Conservation (phyloP, 2,888 invertebrate species). For the Tenthredo scrophulariae region DNA sequence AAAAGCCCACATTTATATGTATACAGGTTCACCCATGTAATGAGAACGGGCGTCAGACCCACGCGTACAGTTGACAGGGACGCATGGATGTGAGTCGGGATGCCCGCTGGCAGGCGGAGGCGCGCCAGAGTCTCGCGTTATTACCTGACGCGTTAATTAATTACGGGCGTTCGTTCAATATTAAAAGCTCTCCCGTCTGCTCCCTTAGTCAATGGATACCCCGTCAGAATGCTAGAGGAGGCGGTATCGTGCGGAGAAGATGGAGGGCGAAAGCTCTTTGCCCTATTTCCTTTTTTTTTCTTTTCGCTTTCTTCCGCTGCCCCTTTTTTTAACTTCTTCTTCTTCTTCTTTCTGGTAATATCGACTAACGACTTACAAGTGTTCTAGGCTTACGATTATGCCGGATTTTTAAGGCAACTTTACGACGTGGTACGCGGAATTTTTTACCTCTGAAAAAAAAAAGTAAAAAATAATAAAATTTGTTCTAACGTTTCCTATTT, state of each 20-base stretch:
- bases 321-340: background rate
- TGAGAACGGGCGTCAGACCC: constrained; percentile 20
- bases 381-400: background rate
- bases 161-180: constrained; percentile 54
- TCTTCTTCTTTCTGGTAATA: background rate
- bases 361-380: constrained; percentile 23
- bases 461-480: no score
- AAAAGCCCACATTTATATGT: background rate
- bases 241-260: constrained; percentile 14
- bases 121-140: constrained; percentile 44
- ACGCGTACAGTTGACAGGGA: constrained; percentile 36
- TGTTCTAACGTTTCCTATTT: background rate
- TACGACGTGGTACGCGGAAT: background rate
- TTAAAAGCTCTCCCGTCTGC: constrained; percentile 41
- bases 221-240: background rate
- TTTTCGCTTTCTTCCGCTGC: background rate
- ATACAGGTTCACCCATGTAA: background rate
- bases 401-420: background rate
- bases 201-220: constrained; percentile 3
- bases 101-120: constrained; percentile 46
- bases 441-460: background rate
- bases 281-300: background rate
- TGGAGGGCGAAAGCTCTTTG: background rate
- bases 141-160: constrained; percentile 60
- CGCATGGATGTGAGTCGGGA: constrained; percentile 40